Percentiles rank a stretch among this genome's conserved stretches.
These are phyloP conservation scores for Urophycis tenuis DNA, from an alignment of 2,797 vertebrate species.

Conservation along the genomic window DNA sequence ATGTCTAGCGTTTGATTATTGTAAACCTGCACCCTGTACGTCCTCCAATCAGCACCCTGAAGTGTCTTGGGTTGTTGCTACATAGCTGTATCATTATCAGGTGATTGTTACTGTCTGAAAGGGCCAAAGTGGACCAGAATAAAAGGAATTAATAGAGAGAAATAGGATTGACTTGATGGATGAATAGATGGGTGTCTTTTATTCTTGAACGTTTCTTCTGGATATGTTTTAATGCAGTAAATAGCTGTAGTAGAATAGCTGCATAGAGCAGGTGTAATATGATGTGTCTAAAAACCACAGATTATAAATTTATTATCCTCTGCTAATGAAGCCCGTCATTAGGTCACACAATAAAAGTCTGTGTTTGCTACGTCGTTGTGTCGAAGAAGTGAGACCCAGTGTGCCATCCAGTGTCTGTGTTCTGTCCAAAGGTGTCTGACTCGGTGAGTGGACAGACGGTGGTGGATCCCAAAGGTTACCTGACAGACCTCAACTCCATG, in stretches of 20 bases:
- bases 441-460: conserved; percentile 98
- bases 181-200: not conserved
- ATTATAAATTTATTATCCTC: too few relatives aligned
- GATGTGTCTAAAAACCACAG: not conserved
- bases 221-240: not conserved
- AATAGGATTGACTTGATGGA: not conserved
- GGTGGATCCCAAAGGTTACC: conserved; percentile 95
- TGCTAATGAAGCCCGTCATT: not conserved
- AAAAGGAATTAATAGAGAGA: not conserved
- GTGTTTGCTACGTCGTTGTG: not conserved
- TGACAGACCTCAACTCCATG: conserved; percentile 98
- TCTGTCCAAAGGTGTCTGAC: conserved; percentile 84
- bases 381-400: not conserved
- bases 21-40: not conserved
- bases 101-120: not conserved
- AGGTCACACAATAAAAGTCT: not conserved
- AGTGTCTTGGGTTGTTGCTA: not conserved
- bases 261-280: not conserved
- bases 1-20: not conserved
- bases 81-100: too few relatives aligned
- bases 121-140: not conserved
- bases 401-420: not conserved
- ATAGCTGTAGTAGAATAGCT: not conserved
- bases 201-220: not conserved
- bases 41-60: not conserved